Evolutionary conservation across 2,113 vertebrate genomes (phyloP).

Genomic region (Petroica traversi): DNA sequence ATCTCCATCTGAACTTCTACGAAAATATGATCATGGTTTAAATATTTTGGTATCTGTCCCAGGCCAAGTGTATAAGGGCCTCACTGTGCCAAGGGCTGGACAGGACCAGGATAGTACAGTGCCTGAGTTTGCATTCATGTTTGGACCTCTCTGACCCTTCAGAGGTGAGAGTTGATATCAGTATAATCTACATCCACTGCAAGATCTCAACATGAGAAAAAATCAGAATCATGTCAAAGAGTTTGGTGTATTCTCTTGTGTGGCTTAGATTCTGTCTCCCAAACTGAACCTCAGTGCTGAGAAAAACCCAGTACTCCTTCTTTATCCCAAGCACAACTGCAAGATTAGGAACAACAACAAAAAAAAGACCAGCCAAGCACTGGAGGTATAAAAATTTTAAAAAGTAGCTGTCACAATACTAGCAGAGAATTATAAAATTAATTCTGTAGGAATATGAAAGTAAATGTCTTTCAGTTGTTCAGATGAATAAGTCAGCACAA

Average conservation of each 20-base stretch:
- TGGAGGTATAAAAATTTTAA: neutral
- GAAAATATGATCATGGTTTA: neutral
- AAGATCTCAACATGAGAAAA: neutral
- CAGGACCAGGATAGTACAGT: neutral
- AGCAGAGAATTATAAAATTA: neutral
- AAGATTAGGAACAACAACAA: neutral
- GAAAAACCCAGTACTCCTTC: neutral
- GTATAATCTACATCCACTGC: neutral
- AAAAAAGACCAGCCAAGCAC: neutral
- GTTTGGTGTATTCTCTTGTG: neutral
- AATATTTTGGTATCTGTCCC: neutral
- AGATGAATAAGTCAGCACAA: neutral
- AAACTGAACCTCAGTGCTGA: neutral
- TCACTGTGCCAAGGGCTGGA: neutral
- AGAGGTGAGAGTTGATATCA: neutral
- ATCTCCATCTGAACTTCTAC: neutral
- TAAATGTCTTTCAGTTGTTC: neutral
- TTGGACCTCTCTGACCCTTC: neutral
- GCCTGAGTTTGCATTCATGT: neutral
- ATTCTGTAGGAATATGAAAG: neutral
- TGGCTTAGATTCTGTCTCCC: neutral
- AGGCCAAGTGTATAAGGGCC: neutral
- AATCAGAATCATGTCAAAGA: neutral
- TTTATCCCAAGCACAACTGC: neutral
- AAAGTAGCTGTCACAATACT: neutral